Conservation (phyloP, 2,797 vertebrate species). For the Apogon hyalosoma region DNA sequence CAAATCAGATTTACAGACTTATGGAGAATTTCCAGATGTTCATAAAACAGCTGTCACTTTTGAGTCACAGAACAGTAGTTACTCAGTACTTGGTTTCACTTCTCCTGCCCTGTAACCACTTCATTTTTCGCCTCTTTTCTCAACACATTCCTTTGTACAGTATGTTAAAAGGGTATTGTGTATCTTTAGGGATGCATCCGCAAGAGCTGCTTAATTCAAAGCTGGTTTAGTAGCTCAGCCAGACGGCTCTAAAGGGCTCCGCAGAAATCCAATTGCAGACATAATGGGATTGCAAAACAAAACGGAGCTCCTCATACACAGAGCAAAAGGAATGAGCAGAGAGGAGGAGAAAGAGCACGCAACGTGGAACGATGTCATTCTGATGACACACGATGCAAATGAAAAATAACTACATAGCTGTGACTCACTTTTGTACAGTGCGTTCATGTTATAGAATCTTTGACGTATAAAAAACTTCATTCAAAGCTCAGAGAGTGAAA, state of each 20-base stretch:
- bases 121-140: not conserved
- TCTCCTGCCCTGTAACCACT: not conserved
- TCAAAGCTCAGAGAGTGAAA: constrained; percentile 38
- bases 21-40: constrained; percentile 5
- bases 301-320: constrained; percentile 59
- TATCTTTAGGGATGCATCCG: constrained; percentile 65
- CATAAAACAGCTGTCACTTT: not conserved
- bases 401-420: constrained; percentile 1
- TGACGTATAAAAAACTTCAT: constrained; percentile 1
- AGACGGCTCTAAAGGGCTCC: constrained; percentile 82
- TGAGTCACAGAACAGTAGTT: not conserved
- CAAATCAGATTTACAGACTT: constrained; percentile 44
- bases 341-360: constrained; percentile 24
- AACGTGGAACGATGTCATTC: constrained; percentile 30
- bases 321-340: constrained; percentile 41
- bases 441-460: constrained; percentile 29
- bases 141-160: constrained; percentile 13
- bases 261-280: constrained; percentile 83
- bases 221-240: constrained; percentile 85
- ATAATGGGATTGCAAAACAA: constrained; percentile 83
- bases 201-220: constrained; percentile 84
- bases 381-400: constrained; percentile 9
- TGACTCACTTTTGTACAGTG: not conserved
- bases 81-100: not conserved
- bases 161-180: constrained; percentile 60